Evolutionary conservation across 1,140 invertebrate species (phyloP).

Genomic region (Aphidius ervi): DNA sequence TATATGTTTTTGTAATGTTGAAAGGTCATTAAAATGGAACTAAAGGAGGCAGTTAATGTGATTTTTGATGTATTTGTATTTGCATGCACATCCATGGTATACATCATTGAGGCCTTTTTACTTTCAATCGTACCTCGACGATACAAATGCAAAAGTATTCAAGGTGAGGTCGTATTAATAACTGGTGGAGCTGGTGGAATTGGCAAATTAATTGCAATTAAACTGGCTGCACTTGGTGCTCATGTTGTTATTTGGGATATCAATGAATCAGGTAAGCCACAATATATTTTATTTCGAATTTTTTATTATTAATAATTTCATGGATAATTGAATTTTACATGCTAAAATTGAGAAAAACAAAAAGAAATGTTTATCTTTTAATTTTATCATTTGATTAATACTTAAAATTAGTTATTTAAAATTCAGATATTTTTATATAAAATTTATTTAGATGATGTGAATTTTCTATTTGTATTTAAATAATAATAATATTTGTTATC

Average conservation of each 20-base stretch:
- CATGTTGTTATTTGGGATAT: constrained; percentile 88
- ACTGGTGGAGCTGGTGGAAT: constrained; percentile 89
- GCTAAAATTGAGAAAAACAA: too few relatives aligned
- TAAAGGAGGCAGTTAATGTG: constrained; percentile 23
- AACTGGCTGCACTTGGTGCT: constrained; percentile 75
- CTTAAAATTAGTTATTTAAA: too few relatives aligned
- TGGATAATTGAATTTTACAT: too few relatives aligned
- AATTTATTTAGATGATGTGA: too few relatives aligned
- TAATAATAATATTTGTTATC: too few relatives aligned
- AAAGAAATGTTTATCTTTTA: too few relatives aligned
- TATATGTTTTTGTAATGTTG: neutral
- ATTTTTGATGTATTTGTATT: constrained; percentile 39
- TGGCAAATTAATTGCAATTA: constrained; percentile 75
- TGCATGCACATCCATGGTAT: constrained; percentile 35
- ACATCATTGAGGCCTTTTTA: constrained; percentile 43
- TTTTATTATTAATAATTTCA: neutral
- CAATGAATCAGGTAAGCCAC: constrained; percentile 69
- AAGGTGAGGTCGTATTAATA: constrained; percentile 74
- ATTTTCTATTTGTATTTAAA: too few relatives aligned
- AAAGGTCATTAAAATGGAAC: constrained; percentile 25
- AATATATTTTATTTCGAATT: neutral
- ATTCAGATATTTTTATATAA: too few relatives aligned
- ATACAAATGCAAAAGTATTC: constrained; percentile 57
- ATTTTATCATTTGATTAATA: too few relatives aligned
- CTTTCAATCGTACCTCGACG: constrained; percentile 50